A percentile compares a stretch with the other conserved stretches of the same genome.
These are phyloP conservation scores for Grallaria varia DNA, from an alignment of 2,113 vertebrate genomes.

Conservation along the genomic window DNA sequence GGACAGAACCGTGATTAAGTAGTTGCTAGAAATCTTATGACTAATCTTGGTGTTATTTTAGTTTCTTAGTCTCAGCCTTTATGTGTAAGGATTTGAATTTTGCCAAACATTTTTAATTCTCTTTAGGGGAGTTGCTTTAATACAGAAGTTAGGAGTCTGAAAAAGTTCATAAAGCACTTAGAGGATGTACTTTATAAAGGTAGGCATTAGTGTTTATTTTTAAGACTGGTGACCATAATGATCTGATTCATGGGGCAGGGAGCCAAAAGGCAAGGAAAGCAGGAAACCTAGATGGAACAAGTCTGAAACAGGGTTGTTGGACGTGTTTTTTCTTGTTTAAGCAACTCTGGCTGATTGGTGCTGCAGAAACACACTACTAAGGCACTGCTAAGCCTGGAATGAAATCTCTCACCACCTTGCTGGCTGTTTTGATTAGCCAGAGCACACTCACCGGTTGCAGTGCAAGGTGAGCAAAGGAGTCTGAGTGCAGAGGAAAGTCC, in stretches of 20 bases:
- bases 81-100: background rate
- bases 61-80: background rate
- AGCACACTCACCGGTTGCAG: background rate
- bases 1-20: slow-evolving; percentile 9
- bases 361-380: background rate
- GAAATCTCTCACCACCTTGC: background rate
- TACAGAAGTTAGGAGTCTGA: background rate
- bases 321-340: slow-evolving; percentile 46
- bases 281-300: slow-evolving; percentile 39
- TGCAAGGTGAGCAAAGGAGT: background rate
- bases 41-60: slow-evolving; percentile 39
- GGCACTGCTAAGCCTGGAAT: background rate
- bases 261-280: slow-evolving; percentile 34
- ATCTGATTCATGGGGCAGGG: slow-evolving; percentile 11
- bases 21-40: slow-evolving; percentile 46
- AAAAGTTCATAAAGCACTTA: background rate
- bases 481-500: background rate
- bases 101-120: background rate
- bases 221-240: background rate
- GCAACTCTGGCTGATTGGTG: background rate
- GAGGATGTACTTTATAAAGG: background rate
- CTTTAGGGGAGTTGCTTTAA: background rate
- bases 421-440: background rate
- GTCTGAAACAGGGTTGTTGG: slow-evolving; percentile 1
- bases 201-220: slow-evolving; percentile 40